Evolutionary conservation across 2,113 vertebrate genomes (phyloP).

Genomic region (Tenebrosternarchus preto): DNA sequence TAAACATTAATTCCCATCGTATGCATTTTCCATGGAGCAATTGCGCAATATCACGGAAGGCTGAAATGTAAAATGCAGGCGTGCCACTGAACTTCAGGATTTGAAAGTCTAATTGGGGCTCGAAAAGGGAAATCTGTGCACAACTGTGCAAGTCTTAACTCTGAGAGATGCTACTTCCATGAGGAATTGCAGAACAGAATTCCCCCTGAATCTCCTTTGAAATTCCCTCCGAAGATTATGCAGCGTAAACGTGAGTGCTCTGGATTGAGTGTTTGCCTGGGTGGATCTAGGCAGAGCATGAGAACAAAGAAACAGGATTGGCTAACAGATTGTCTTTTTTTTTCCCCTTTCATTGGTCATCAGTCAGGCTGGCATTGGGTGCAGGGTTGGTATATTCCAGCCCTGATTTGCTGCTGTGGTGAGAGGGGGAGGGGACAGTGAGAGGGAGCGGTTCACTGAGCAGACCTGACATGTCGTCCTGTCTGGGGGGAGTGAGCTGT

Average conservation of each 20-base stretch:
- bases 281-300: constrained; percentile 33
- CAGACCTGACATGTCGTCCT: constrained; percentile 55
- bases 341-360: constrained; percentile 48
- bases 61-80: constrained; percentile 36
- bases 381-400: constrained; percentile 59
- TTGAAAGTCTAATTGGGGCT: constrained; percentile 44
- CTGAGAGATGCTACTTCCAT: constrained; percentile 6
- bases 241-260: constrained; percentile 28
- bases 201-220: constrained; percentile 26
- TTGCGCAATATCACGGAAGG: background rate
- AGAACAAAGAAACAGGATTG: constrained; percentile 45
- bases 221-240: constrained; percentile 52
- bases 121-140: constrained; percentile 30
- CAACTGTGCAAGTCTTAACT: constrained; percentile 20
- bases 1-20: background rate
- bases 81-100: constrained; percentile 12
- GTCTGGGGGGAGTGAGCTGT: constrained; percentile 65
- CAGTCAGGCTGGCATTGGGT: constrained; percentile 50
- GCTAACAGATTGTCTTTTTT: constrained; percentile 44
- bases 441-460: constrained; percentile 42
- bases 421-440: background rate
- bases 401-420: constrained; percentile 53
- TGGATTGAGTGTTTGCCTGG: constrained; percentile 46
- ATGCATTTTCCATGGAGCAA: constrained; percentile 22
- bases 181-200: constrained; percentile 23